Base-by-base conservation (phyloP, 2,888 invertebrate genomes). In the Spisula solida region DNA sequence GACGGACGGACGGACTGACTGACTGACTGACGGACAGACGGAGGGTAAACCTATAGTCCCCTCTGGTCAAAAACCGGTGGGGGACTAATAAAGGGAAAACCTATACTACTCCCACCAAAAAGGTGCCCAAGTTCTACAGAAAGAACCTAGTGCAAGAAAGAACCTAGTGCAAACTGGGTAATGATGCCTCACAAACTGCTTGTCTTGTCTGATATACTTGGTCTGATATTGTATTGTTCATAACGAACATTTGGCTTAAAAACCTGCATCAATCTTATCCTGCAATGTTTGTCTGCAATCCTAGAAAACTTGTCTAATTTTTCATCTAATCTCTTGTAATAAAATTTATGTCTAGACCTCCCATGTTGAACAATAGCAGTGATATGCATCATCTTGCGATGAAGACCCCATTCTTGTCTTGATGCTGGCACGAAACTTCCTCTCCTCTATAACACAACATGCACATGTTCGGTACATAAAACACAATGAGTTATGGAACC, bases 391-490 rank as follows among this genome's bases (percentile, higher is more conserved):
- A 47, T 18, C 10, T 41, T n/a, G 34, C 70, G 70, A 70, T 70
- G 83, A 48, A 51, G 25, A 20, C 31, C 75, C 47, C 48, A 48
- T 75, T 75, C 34, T 75, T 31, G 47, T 83, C 75, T 31, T 75
- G 31, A 70, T 75, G 29, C 47, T 70, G 70, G 83, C 75, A 75
- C 70, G 34, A 75, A 75, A 75, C 34, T 34, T 75, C 34, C 75
- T 25, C 47, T 83, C 83, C 75, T 31, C 51, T 16, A 47, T 1
- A 6, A 75, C 70, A 47, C 70, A 51, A 83, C 25, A 14, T 83
- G 83, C 83, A 83, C 83, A 83, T 83, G 83, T 83, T 83, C 29
- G 18, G n/a, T 60, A 18, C 83, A 83, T 83, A 83, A 83, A 83
- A 83, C 70, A 82, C 47, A 41, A 14, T 31, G 34, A 82, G 29